phyloP scores from a whole-genome alignment of 2,113 vertebrate species.

The Burhinus oedicnemus region DNA sequence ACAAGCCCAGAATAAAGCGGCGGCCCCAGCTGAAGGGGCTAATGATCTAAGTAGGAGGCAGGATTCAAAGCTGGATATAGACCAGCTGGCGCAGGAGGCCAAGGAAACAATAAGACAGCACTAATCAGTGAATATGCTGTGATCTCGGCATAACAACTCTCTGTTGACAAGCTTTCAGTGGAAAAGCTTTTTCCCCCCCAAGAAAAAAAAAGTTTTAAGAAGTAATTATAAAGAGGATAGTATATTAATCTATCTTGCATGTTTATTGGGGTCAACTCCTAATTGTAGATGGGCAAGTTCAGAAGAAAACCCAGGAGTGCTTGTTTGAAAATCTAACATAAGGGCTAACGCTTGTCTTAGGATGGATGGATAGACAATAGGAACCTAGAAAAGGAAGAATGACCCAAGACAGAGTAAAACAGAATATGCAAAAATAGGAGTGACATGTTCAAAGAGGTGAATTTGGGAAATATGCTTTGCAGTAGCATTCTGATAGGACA shows the following conservation, averaged over 20 bases:
- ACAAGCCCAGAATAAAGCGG: not conserved
- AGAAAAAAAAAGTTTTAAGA: not conserved
- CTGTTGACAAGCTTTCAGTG: slow-evolving; percentile 25
- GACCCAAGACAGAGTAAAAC: not conserved
- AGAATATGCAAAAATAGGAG: not conserved
- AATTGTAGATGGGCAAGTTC: not conserved
- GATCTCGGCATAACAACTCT: slow-evolving; percentile 32
- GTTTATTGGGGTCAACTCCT: not conserved
- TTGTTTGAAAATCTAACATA: not conserved
- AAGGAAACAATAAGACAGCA: slow-evolving; percentile 50
- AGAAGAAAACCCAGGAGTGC: not conserved
- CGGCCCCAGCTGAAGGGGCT: not conserved
- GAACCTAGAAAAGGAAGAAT: not conserved
- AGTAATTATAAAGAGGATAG: not conserved
- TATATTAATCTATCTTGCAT: not conserved
- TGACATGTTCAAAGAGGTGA: not conserved
- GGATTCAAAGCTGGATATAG: slow-evolving; percentile 37
- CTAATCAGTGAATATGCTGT: slow-evolving; percentile 24
- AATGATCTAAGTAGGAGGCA: slow-evolving; percentile 48
- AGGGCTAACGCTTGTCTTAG: not conserved
- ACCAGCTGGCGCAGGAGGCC: slow-evolving; percentile 45
- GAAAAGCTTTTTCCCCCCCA: not conserved
- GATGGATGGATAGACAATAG: not conserved
- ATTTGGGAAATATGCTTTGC: not conserved
- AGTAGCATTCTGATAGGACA: not conserved